A percentile compares a stretch with the other conserved stretches of the same genome.
These are phyloP conservation scores for Siderastrea radians DNA, from an alignment of 92 coral and sea anemone genomes.

Conservation along the genomic window DNA sequence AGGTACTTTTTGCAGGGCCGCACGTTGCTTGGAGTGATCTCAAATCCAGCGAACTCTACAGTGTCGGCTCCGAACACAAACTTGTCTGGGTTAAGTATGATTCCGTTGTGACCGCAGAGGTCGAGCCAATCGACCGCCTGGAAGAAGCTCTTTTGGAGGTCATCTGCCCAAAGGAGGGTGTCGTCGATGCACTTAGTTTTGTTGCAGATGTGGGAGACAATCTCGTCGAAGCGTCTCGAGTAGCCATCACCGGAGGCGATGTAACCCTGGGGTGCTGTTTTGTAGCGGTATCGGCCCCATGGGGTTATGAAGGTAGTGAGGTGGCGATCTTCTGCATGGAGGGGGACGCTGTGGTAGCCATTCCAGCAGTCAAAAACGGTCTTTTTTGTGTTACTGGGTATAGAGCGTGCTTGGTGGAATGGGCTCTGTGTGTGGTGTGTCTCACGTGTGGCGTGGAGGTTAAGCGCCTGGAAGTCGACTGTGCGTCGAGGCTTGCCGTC, in stretches of 20 bases:
- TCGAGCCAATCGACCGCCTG: slow-evolving; percentile 54
- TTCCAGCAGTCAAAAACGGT: slow-evolving; percentile 63
- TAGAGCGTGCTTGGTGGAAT: slow-evolving; percentile 69
- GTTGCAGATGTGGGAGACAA: slow-evolving; percentile 59
- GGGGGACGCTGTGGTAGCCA: slow-evolving; percentile 72
- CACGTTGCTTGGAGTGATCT: slow-evolving; percentile 59
- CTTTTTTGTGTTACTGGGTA: slow-evolving; percentile 43
- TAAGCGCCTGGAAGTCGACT: slow-evolving; percentile 69
- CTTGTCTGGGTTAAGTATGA: slow-evolving; percentile 56
- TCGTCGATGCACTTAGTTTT: slow-evolving; percentile 54
- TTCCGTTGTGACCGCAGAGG: slow-evolving; percentile 56
- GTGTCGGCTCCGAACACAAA: slow-evolving; percentile 57
- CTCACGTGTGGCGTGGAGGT: slow-evolving; percentile 69
- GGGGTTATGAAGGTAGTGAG: slow-evolving; percentile 80
- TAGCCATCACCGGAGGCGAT: slow-evolving; percentile 70
- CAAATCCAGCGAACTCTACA: slow-evolving; percentile 41
- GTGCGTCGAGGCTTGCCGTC: slow-evolving; percentile 51
- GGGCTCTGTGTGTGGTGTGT: slow-evolving; percentile 76
- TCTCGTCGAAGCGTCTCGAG: slow-evolving; percentile 66
- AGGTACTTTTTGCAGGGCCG: slow-evolving; percentile 62
- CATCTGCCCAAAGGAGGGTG: slow-evolving; percentile 54
- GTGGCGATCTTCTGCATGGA: slow-evolving; percentile 63
- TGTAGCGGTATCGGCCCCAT: slow-evolving; percentile 77
- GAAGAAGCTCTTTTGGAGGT: slow-evolving; percentile 15
- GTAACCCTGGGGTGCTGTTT: slow-evolving; percentile 79